Evolutionary conservation across 2,113 vertebrate species (phyloP).

Genomic region (Nibea coibor): DNA sequence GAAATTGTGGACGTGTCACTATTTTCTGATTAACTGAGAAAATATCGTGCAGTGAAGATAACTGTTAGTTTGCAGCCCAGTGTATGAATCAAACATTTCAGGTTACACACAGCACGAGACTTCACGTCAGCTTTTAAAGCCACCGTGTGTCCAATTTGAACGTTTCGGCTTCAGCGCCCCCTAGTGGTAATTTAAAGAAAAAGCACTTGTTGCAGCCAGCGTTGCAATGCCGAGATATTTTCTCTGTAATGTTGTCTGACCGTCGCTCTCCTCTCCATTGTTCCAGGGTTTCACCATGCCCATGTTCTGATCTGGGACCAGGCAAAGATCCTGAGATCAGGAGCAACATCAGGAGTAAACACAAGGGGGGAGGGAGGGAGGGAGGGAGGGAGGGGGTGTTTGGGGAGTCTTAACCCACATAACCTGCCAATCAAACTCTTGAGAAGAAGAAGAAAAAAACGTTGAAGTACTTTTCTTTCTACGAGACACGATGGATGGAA

Average conservation of each 20-base stretch:
- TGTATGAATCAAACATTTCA: no score
- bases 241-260: not conserved
- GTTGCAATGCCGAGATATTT: not conserved
- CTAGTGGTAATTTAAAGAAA: not conserved
- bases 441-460: slow-evolving; percentile 58
- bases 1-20: no score
- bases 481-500: slow-evolving; percentile 60
- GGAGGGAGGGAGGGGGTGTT: not conserved
- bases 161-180: not conserved
- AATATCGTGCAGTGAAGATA: no score
- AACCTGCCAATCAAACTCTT: slow-evolving; percentile 94
- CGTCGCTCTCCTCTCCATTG: slow-evolving; percentile 19
- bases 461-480: slow-evolving; percentile 68
- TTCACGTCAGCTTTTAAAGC: no score
- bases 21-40: no score
- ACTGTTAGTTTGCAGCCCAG: no score
- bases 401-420: slow-evolving; percentile 63
- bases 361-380: slow-evolving; percentile 1
- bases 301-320: slow-evolving; percentile 93
- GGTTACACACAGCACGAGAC: no score
- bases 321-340: slow-evolving; percentile 85
- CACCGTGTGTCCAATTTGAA: no score
- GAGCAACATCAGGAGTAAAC: slow-evolving; percentile 72
- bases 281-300: slow-evolving; percentile 97
- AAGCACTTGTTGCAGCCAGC: not conserved